These are phyloP conservation scores for Danaus chrysippus DNA, from an alignment of 2,888 invertebrate species.

Conservation along the genomic window DNA sequence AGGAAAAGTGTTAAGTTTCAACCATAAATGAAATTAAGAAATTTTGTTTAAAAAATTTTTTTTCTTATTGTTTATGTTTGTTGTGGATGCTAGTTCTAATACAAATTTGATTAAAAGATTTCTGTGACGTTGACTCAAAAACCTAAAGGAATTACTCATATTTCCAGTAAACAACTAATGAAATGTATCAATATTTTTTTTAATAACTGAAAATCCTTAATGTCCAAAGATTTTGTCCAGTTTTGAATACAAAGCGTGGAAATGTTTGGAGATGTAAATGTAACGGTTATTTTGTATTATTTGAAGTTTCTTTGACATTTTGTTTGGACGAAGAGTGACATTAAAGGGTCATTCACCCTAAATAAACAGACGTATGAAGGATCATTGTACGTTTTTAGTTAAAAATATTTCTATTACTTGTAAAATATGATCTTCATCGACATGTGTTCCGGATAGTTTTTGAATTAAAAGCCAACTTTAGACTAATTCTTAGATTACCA, in stretches of 20 bases:
- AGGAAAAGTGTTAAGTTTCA: no score
- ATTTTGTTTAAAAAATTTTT: no score
- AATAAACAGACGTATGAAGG: neutral
- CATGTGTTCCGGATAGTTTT: no score
- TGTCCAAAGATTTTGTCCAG: neutral
- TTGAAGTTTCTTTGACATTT: neutral
- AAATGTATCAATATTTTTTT: neutral
- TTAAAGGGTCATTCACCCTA: constrained; percentile 7
- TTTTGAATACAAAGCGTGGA: neutral
- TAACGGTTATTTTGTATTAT: constrained; percentile 2
- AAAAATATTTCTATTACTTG: no score
- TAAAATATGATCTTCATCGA: no score
- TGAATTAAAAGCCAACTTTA: no score
- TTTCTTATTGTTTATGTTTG: no score
- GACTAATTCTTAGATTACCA: no score
- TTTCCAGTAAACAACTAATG: neutral
- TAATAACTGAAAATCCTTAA: neutral
- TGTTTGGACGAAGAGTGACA: constrained; percentile 1
- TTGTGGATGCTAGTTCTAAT: no score
- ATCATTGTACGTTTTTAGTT: neutral
- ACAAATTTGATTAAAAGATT: no score
- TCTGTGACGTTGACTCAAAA: no score
- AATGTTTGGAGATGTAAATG: neutral
- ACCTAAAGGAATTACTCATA: neutral
- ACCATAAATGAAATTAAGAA: no score